Conservation (phyloP, 2,113 vertebrate genomes). For the Tyrannus savana region DNA sequence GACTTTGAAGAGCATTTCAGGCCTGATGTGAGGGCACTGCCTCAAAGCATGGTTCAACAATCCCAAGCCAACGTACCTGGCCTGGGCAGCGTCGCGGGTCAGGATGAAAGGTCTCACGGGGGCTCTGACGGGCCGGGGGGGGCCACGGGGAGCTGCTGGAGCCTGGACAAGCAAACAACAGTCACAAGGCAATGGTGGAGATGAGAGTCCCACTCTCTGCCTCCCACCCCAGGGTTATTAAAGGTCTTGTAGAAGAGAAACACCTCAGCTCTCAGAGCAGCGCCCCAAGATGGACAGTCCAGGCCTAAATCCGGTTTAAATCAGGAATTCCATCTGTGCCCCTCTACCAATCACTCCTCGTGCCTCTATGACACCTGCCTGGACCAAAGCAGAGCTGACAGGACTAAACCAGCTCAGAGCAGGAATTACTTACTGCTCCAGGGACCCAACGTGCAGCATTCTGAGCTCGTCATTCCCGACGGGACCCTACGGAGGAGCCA, state of each 20-base stretch:
- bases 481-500: not conserved
- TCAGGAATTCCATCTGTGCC: not conserved
- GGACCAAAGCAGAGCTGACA: not conserved
- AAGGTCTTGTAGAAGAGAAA: not conserved
- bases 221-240: not conserved
- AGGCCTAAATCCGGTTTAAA: not conserved
- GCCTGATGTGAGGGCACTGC: not conserved
- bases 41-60: fast-evolving
- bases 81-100: constrained; percentile 86
- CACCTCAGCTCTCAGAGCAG: not conserved
- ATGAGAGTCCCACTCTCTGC: not conserved
- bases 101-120: constrained; percentile 91
- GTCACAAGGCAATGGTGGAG: not conserved
- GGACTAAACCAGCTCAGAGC: not conserved
- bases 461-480: fast-evolving
- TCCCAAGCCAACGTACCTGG: constrained; percentile 71
- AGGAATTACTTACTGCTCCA: not conserved
- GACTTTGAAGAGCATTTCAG: no score
- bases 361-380: not conserved
- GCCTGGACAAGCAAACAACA: constrained; percentile 59
- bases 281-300: not conserved
- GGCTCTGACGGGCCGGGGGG: constrained; percentile 56
- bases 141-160: constrained; percentile 32
- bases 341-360: not conserved
- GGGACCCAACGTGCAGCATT: not conserved